Conservation (phyloP, 2,797 vertebrate species). For the Darevskia nairensis region DNA sequence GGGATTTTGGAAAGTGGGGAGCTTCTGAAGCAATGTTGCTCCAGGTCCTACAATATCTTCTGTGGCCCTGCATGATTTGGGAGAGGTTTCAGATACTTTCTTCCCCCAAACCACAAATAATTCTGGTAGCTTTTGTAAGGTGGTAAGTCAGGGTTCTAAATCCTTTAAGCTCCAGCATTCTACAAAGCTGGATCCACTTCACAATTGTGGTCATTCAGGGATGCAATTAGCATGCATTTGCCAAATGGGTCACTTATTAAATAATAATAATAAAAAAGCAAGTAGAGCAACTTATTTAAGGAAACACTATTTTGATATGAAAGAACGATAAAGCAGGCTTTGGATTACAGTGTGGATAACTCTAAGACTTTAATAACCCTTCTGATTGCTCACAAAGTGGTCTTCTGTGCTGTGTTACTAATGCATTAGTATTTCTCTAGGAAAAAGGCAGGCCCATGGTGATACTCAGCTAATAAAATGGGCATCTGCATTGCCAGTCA, state of each 20-base stretch:
- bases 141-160: not conserved
- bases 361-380: constrained; percentile 39
- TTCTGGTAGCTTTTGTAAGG: not conserved
- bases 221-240: constrained; percentile 17
- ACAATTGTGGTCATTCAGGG: not conserved
- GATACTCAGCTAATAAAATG: constrained; percentile 33
- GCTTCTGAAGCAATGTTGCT: not conserved
- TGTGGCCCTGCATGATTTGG: not conserved
- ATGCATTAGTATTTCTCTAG: constrained; percentile 24
- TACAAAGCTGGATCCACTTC: not conserved
- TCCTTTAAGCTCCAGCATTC: not conserved
- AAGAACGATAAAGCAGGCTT: constrained; percentile 28
- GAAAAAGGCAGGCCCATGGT: constrained; percentile 20
- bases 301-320: constrained; percentile 20
- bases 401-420: constrained; percentile 19
- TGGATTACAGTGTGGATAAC: constrained; percentile 19
- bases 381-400: constrained; percentile 28
- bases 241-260: constrained; percentile 22
- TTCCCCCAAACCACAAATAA: not conserved
- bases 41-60: not conserved
- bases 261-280: not conserved
- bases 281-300: constrained; percentile 13
- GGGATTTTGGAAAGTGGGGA: not conserved
- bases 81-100: not conserved
- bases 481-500: constrained; percentile 27